Evolutionary conservation across 2,888 invertebrate species (phyloP).

Genomic region (Scaptomyza caliginosa): DNA sequence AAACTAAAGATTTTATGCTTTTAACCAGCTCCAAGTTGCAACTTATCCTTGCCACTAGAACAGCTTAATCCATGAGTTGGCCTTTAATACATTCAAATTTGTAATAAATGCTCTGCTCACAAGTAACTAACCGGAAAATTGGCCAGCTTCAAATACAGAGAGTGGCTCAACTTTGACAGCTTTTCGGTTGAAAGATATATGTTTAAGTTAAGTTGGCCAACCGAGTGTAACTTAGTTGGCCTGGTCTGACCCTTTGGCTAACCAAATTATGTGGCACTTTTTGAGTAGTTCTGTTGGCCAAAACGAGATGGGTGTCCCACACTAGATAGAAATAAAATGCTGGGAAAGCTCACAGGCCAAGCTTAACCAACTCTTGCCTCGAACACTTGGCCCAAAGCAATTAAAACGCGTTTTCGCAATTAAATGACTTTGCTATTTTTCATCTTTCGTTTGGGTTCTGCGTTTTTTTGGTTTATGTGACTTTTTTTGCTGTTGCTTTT

Average conservation of each 20-base stretch:
- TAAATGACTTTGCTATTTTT: slow-evolving; percentile 78
- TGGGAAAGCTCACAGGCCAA: slow-evolving; percentile 62
- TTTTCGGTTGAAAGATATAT: slow-evolving; percentile 16
- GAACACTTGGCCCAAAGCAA: slow-evolving; percentile 62
- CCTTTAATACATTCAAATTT: slow-evolving; percentile 18
- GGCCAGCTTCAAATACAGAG: slow-evolving; percentile 1
- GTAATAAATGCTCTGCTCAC: slow-evolving; percentile 7
- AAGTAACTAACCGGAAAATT: slow-evolving; percentile 48
- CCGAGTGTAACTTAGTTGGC: slow-evolving; percentile 27
- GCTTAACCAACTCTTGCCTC: slow-evolving; percentile 40
- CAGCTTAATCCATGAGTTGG: slow-evolving; percentile 24
- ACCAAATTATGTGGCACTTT: slow-evolving; percentile 50
- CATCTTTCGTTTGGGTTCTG: slow-evolving; percentile 22
- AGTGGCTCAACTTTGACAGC: slow-evolving; percentile 24
- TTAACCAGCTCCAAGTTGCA: slow-evolving; percentile 48
- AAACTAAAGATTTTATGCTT: slow-evolving; percentile 58
- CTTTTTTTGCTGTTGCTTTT: slow-evolving; percentile 43
- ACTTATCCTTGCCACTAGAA: slow-evolving; percentile 36
- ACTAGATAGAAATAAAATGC: slow-evolving; percentile 36
- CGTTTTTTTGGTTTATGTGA: slow-evolving; percentile 1
- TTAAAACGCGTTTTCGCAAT: slow-evolving; percentile 79
- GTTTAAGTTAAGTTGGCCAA: slow-evolving; percentile 14
- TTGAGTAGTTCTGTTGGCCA: slow-evolving; percentile 20
- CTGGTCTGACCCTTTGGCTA: slow-evolving; percentile 22
- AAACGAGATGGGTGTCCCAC: slow-evolving; percentile 16